Evolutionary conservation across 2,888 invertebrate species (phyloP).

Genomic region (Linhomoeus sp.): DNA sequence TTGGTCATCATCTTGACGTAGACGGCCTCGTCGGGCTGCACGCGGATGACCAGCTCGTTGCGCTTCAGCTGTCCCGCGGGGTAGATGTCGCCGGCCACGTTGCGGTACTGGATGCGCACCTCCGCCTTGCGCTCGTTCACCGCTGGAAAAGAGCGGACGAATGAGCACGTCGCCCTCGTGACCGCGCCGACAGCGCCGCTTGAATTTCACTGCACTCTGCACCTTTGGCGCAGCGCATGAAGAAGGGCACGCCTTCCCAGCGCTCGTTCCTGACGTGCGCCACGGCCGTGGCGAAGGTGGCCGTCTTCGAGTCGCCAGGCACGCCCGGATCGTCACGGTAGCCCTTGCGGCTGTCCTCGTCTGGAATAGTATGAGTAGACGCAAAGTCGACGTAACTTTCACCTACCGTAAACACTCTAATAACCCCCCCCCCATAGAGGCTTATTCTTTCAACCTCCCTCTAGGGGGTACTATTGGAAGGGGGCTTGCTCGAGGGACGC

Average conservation of each 20-base stretch:
- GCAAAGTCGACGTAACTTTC: no score
- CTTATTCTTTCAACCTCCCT: no score
- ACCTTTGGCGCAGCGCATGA: constrained; percentile 87
- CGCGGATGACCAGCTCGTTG: constrained; percentile 89
- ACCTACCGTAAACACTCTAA: no score
- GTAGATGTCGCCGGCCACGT: constrained; percentile 96
- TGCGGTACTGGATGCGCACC: constrained; percentile 76
- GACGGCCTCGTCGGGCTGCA: constrained; percentile 88
- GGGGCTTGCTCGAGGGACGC: no score
- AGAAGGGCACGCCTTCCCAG: constrained; percentile 97
- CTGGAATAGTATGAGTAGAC: no score
- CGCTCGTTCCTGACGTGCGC: constrained; percentile 80
- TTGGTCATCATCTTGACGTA: constrained; percentile 98
- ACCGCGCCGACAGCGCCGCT: no score
- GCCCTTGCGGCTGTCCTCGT: constrained; percentile 53
- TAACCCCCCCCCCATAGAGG: no score
- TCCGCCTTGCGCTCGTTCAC: constrained; percentile 95
- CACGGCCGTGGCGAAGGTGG: constrained; percentile 77
- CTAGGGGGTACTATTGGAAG: no score
- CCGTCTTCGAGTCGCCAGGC: constrained; percentile 61
- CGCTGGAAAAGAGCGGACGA: constrained; percentile 37
- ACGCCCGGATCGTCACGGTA: constrained; percentile 90
- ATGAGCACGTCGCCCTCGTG: no score
- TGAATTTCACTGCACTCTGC: no score
- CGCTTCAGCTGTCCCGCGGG: constrained; percentile 57